Percentiles rank a stretch among this genome's conserved stretches.
phyloP scores from a whole-genome alignment of 2,888 invertebrate species.

The Nomada ruficornis region DNA sequence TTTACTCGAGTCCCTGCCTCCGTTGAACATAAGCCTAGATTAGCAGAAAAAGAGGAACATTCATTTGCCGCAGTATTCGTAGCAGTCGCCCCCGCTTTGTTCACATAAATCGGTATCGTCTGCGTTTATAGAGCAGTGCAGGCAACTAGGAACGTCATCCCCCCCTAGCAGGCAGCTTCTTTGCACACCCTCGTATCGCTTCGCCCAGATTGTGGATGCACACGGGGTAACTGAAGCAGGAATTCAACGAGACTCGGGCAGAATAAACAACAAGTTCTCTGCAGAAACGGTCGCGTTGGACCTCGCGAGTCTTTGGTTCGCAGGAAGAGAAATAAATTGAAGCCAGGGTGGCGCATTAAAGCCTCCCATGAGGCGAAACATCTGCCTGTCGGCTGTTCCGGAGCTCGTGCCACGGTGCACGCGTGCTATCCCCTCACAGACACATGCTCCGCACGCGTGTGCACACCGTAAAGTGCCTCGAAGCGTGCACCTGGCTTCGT shows the following conservation, averaged over 20 bases:
- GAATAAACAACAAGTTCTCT: constrained; percentile 3
- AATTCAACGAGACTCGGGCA: constrained; percentile 6
- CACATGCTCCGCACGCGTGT: neutral
- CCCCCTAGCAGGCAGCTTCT: no score
- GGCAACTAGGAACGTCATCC: no score
- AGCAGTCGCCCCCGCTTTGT: no score
- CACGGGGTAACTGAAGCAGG: neutral
- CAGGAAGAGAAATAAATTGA: constrained; percentile 54
- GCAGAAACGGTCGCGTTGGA: neutral
- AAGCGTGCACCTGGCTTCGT: constrained; percentile 64
- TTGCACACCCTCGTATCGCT: no score
- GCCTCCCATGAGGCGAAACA: constrained; percentile 66
- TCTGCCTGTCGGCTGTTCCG: constrained; percentile 66
- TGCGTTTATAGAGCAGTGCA: no score
- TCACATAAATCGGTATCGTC: no score
- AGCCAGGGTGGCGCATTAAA: constrained; percentile 59
- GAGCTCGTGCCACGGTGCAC: constrained; percentile 67
- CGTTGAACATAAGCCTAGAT: no score
- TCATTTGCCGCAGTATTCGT: no score
- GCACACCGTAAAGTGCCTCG: constrained; percentile 40
- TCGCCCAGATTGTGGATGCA: no score
- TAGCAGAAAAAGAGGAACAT: no score
- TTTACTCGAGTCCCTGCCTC: no score
- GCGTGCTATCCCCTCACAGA: constrained; percentile 54
- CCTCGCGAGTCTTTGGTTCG: constrained; percentile 9